Percentiles rank a stretch among this genome's conserved stretches.
phyloP scores from a whole-genome alignment of 1,140 invertebrate species.

The Lineus longissimus region DNA sequence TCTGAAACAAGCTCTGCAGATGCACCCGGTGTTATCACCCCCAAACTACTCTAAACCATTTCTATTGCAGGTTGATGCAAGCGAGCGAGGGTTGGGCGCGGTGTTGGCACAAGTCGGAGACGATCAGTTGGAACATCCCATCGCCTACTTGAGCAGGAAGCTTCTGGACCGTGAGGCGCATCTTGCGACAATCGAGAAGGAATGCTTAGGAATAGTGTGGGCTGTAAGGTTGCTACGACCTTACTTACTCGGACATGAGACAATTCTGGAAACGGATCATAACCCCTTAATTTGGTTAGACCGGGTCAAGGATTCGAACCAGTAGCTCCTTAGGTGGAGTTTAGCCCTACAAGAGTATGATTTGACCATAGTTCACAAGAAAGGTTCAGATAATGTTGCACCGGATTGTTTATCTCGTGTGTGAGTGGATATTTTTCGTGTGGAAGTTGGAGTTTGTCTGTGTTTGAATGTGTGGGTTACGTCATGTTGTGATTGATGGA shows the following conservation, averaged over 20 bases:
- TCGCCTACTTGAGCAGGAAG: slow-evolving; percentile 18
- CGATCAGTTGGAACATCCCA: slow-evolving; percentile 18
- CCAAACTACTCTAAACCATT: slow-evolving; percentile 43
- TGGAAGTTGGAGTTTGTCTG: no score
- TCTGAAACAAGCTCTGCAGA: slow-evolving; percentile 32
- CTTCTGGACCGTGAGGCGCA: slow-evolving; percentile 9
- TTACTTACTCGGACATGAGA: not conserved
- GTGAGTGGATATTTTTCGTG: no score
- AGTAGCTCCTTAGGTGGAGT: slow-evolving; percentile 2
- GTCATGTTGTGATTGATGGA: no score
- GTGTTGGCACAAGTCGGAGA: slow-evolving; percentile 17
- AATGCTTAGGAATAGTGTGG: no score
- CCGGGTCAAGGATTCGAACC: not conserved
- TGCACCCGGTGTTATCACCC: slow-evolving; percentile 27
- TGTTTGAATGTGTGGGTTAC: no score
- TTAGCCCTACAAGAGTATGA: not conserved
- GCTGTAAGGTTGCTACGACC: not conserved
- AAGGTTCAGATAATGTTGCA: not conserved
- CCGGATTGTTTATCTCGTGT: no score
- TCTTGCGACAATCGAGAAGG: not conserved
- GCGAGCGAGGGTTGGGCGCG: no score
- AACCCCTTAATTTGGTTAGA: no score
- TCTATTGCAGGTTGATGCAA: slow-evolving; percentile 19
- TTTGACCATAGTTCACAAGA: not conserved
- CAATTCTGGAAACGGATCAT: no score